These are phyloP conservation scores for Apostichopus parvimensis DNA, from an alignment of 35 echinoderm and acorn worm genomes.

Conservation along the genomic window DNA sequence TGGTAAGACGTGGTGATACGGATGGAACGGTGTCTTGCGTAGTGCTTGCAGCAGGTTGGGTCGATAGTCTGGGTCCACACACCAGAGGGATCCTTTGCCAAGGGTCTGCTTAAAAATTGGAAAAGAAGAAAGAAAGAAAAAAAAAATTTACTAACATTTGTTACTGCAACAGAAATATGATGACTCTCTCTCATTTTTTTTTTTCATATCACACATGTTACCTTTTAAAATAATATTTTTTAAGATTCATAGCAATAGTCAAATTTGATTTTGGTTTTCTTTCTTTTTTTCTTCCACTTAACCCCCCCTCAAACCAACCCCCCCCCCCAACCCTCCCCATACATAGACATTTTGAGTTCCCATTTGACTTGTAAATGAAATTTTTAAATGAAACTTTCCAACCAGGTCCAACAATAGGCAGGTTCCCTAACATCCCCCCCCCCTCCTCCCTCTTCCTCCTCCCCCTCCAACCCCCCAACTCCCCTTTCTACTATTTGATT, in stretches of 20 bases:
- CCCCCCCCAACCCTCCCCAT: no score
- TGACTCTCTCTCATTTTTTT: no score
- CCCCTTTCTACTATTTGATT: no score
- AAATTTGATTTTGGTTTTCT: neutral
- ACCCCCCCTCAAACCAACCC: neutral
- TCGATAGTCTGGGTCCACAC: conserved; percentile 95
- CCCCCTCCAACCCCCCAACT: no score
- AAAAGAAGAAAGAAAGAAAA: conserved; percentile 26
- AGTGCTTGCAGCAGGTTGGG: conserved; percentile 96
- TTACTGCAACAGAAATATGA: no score
- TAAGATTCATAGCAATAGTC: neutral
- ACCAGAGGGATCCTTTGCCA: conserved; percentile 98
- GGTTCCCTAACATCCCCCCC: no score
- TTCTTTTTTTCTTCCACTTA: neutral
- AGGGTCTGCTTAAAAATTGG: conserved; percentile 61
- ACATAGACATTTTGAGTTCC: no score
- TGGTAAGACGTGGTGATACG: conserved; percentile 95
- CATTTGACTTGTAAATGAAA: no score
- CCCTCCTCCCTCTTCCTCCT: no score
- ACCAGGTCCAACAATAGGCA: no score
- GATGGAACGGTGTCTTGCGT: conserved; percentile 96
- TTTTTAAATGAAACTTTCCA: no score
- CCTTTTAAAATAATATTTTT: neutral
- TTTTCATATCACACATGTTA: no score
- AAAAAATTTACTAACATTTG: neutral